These are phyloP conservation scores for Pagetopsis macropterus DNA, from an alignment of 2,797 vertebrate species.

Conservation along the genomic window DNA sequence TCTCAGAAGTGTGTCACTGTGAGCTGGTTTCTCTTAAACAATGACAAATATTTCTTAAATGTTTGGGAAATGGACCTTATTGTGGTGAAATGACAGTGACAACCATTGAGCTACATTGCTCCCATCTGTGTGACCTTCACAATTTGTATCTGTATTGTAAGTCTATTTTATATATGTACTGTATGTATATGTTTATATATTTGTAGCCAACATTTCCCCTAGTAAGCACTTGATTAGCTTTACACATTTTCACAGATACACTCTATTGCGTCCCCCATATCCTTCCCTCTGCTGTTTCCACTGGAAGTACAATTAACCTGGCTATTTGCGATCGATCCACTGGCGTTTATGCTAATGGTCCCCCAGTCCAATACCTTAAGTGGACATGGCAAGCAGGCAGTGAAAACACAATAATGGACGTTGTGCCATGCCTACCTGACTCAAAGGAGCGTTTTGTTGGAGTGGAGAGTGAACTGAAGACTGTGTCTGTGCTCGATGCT, in stretches of 20 bases:
- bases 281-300: slow-evolving; percentile 24
- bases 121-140: neutral
- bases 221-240: neutral
- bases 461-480: slow-evolving; percentile 91
- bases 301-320: slow-evolving; percentile 46
- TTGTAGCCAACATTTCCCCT: neutral
- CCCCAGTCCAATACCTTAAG: slow-evolving; percentile 20
- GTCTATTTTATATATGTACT: neutral
- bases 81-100: too few species aligned
- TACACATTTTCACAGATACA: slow-evolving; percentile 19
- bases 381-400: slow-evolving; percentile 32
- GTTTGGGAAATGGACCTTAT: neutral
- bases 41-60: slow-evolving; percentile 2
- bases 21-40: neutral
- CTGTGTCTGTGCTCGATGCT: slow-evolving; percentile 92
- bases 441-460: slow-evolving; percentile 95
- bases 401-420: slow-evolving; percentile 26
- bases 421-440: slow-evolving; percentile 85
- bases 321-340: slow-evolving; percentile 41
- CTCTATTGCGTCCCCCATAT: slow-evolving; percentile 6
- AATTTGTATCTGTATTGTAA: neutral
- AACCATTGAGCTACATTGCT: neutral
- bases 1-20: neutral
- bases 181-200: neutral
- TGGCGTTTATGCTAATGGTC: slow-evolving; percentile 4